These are phyloP conservation scores for Embiotoca jacksoni DNA, from an alignment of 2,113 vertebrate species.

Conservation along the genomic window DNA sequence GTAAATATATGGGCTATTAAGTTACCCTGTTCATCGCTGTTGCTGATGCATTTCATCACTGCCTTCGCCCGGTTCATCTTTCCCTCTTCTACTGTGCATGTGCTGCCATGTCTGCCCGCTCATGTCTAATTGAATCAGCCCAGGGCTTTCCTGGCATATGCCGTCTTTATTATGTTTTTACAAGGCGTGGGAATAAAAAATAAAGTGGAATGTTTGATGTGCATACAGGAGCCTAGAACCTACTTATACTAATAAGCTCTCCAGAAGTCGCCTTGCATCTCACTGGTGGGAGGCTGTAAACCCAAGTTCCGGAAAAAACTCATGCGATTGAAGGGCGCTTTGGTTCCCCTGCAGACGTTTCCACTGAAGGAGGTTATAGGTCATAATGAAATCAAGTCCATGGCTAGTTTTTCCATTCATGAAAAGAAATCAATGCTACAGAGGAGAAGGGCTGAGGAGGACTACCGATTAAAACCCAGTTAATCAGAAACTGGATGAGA, in stretches of 20 bases:
- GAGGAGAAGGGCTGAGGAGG: background rate
- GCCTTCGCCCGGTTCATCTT: slow-evolving; percentile 4
- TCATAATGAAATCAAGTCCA: slow-evolving; percentile 38
- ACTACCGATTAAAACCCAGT: background rate
- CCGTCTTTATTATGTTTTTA: slow-evolving; percentile 68
- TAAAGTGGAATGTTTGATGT: slow-evolving; percentile 67
- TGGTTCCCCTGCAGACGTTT: slow-evolving; percentile 25
- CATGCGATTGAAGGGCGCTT: slow-evolving; percentile 40
- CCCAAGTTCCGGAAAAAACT: slow-evolving; percentile 51
- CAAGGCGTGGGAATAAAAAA: slow-evolving; percentile 51
- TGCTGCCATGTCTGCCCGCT: slow-evolving; percentile 13
- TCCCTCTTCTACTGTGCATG: background rate
- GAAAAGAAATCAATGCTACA: slow-evolving; percentile 3
- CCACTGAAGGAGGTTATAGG: slow-evolving; percentile 23
- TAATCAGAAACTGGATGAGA: background rate
- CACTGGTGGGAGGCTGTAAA: slow-evolving; percentile 60
- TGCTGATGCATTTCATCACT: slow-evolving; percentile 55
- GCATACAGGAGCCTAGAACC: slow-evolving; percentile 33
- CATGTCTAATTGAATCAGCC: slow-evolving; percentile 64
- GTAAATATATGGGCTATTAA: slow-evolving; percentile 72
- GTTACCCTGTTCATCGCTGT: slow-evolving; percentile 66
- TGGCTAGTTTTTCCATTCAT: background rate
- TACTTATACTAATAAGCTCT: slow-evolving; percentile 52
- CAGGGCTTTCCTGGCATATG: slow-evolving; percentile 48
- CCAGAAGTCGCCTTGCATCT: slow-evolving; percentile 43